Base-by-base conservation (phyloP, 2,113 vertebrate species). In the Orthonyx spaldingii region DNA sequence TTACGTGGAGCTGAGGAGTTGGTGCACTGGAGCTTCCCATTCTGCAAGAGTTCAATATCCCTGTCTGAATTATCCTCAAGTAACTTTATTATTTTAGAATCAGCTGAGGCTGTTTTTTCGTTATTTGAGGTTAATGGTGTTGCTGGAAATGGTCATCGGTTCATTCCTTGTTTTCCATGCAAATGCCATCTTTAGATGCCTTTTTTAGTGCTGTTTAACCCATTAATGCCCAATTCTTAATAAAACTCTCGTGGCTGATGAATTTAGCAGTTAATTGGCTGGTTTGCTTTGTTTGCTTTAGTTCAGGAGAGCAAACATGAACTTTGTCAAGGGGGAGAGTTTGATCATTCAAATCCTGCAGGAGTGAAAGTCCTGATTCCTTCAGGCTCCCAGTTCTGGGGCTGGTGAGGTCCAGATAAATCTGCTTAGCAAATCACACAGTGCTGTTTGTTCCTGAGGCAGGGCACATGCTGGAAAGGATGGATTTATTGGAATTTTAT, bases 301-400 rank as follows among this genome's bases (percentile, higher is more conserved):
- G 68, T 9, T 68, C 23, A 20, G 71, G 55, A 80, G 37, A 56
- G 82, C 90, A 95, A 96, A 96, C 79, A 71, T 81, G 92, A 93
- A 93, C 96, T 95, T 97, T 92, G 93, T 70, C 26, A 85, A 44
- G 89, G 83, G 84, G 28, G 4, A 78, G 57, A 89, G 65, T 46
- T 49, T 2, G 10, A 8, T 42, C 33, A 8, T 26, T 74, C 19
- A 44, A 87, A 18, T 10, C 30, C 18, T 15, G 60, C 11, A 0
- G 1, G 11, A 70, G 55, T 24, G 79, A 49, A 94, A 78, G 72
- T 87, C 24, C 64, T 55, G 74, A 55, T 88, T 84, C 82, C 57
- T 69, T 37, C 80, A 47, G 75, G 24, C 47, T 44, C 18, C 72
- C 20, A 16, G 7, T 49, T 28, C 32, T 32, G 19, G 33, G 63